phyloP scores from a whole-genome alignment of 2,888 invertebrate genomes.

The Acronicta alni region DNA sequence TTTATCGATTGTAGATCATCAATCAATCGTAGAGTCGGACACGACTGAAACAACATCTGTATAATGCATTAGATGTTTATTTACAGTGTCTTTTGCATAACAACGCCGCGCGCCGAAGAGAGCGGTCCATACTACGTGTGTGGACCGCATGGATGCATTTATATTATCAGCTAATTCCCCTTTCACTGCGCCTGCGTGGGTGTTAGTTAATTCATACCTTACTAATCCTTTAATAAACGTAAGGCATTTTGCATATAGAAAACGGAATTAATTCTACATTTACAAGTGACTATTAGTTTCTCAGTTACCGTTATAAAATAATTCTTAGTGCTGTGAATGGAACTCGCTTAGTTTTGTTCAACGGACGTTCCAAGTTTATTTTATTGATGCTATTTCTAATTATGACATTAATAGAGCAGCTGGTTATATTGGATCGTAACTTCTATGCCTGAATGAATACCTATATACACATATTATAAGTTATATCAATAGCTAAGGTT shows the following conservation, averaged over 20 bases:
- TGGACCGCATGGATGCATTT: conserved; percentile 40
- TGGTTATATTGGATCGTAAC: conserved; percentile 26
- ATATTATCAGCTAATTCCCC: conserved; percentile 32
- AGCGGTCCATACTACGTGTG: too few species aligned
- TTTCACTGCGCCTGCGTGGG: conserved; percentile 54
- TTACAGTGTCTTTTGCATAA: conserved; percentile 37
- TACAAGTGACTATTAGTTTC: conserved; percentile 32
- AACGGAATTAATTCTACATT: conserved; percentile 48
- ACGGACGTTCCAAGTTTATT: conserved; percentile 21
- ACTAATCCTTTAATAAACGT: conserved; percentile 49
- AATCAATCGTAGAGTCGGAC: conserved; percentile 31
- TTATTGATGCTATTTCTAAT: conserved; percentile 48
- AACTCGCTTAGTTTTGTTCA: conserved; percentile 15
- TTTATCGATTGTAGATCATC: conserved; percentile 25
- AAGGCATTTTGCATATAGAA: conserved; percentile 45
- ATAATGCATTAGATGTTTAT: conserved; percentile 32
- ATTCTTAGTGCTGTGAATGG: conserved; percentile 41
- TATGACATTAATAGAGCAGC: conserved; percentile 47
- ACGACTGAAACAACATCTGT: conserved; percentile 38
- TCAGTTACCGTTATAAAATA: conserved; percentile 39
- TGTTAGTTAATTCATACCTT: conserved; percentile 52
- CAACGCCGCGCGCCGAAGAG: conserved; percentile 24
- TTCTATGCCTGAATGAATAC: conserved; percentile 21
- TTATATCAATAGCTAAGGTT: conserved; percentile 36
- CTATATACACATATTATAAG: conserved; percentile 42